Conservation (phyloP, 2,888 invertebrate genomes). For the Pollenia angustigena region DNA sequence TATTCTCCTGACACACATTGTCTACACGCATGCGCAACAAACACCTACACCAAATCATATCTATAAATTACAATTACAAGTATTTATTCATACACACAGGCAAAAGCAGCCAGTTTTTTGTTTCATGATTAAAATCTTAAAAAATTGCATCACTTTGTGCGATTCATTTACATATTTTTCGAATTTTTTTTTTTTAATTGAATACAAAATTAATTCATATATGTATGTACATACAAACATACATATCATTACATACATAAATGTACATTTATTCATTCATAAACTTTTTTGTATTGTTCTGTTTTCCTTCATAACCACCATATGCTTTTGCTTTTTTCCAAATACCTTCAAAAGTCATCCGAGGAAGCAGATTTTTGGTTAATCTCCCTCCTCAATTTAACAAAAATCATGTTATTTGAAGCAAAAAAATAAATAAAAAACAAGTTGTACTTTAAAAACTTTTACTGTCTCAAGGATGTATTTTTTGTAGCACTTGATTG, state of each 20-base stretch:
- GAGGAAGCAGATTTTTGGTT: not conserved
- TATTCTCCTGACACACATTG: constrained; percentile 69
- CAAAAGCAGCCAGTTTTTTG: constrained; percentile 13
- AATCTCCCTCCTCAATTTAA: not conserved
- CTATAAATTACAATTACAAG: constrained; percentile 36
- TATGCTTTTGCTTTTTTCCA: constrained; percentile 53
- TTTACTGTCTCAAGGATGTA: constrained; percentile 66
- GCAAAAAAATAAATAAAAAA: constrained; percentile 5
- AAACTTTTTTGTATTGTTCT: not conserved
- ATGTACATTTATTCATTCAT: not conserved
- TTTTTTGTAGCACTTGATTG: constrained; percentile 44
- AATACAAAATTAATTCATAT: not conserved
- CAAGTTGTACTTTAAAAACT: constrained; percentile 32
- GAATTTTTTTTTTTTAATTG: not conserved
- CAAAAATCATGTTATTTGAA: not conserved
- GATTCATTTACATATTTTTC: constrained; percentile 66
- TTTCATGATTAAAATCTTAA: constrained; percentile 58
- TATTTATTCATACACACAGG: constrained; percentile 7
- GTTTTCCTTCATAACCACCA: constrained; percentile 35
- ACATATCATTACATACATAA: not conserved
- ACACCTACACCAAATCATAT: constrained; percentile 63
- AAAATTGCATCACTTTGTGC: constrained; percentile 63
- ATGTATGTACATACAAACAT: not conserved
- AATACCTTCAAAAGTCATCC: constrained; percentile 22
- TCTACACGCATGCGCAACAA: constrained; percentile 64